Evolutionary conservation across 2,113 vertebrate species (phyloP).

Genomic region (Dissostichus mawsoni): DNA sequence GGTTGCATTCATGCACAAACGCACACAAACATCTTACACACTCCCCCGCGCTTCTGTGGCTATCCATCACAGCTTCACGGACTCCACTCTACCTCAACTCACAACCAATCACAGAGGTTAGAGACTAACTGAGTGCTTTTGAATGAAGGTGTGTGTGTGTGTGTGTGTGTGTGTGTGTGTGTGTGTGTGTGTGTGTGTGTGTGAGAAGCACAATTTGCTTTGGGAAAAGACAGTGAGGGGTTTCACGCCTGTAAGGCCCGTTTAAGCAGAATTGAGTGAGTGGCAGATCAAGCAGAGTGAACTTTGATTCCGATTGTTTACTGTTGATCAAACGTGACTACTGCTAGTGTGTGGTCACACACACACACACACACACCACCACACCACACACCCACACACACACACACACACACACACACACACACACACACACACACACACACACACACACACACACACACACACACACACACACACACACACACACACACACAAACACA

Average conservation of each 20-base stretch:
- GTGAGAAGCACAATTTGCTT: constrained; percentile 30
- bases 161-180: constrained; percentile 15
- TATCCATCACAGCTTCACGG: constrained; percentile 74
- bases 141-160: constrained; percentile 16
- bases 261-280: constrained; percentile 40
- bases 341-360: constrained; percentile 3
- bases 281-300: constrained; percentile 23
- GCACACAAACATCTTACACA: constrained; percentile 14
- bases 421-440: not conserved
- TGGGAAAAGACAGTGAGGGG: constrained; percentile 29
- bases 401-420: no score
- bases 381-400: no score
- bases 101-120: constrained; percentile 72
- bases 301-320: constrained; percentile 53
- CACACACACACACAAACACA: no score
- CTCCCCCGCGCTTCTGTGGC: constrained; percentile 26
- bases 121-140: constrained; percentile 42
- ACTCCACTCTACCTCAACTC: constrained; percentile 69
- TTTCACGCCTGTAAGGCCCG: constrained; percentile 28
- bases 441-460: not conserved
- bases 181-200: constrained; percentile 17
- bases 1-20: constrained; percentile 41
- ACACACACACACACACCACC: not conserved
- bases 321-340: constrained; percentile 45
- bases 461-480: no score